A percentile compares a stretch with the other conserved stretches of the same genome.
Conservation (phyloP, 2,888 invertebrate species). For the Melangyna quadrimaculata region DNA sequence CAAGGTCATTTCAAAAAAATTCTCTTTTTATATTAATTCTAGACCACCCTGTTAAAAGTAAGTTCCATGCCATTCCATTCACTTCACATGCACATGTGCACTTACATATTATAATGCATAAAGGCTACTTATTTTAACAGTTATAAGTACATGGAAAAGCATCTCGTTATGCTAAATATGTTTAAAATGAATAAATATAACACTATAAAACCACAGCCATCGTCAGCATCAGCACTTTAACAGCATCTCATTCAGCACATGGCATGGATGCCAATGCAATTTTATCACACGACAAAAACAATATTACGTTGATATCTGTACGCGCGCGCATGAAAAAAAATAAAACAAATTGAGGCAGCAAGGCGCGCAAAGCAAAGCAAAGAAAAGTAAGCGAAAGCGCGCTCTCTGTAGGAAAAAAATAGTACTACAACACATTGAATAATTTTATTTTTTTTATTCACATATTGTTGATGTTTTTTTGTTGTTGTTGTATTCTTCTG, state of each 20-base stretch:
- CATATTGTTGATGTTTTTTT: slow-evolving; percentile 72
- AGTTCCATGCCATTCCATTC: neutral
- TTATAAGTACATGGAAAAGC: slow-evolving; percentile 62
- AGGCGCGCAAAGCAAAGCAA: slow-evolving; percentile 45
- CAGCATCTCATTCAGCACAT: slow-evolving; percentile 9
- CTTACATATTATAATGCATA: slow-evolving; percentile 31
- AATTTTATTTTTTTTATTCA: slow-evolving; percentile 26
- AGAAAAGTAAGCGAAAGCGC: no score
- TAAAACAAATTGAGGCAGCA: slow-evolving; percentile 25
- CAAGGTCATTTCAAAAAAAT: no score
- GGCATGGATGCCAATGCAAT: neutral
- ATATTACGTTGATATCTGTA: neutral
- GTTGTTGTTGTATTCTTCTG: slow-evolving; percentile 18
- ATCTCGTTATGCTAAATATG: slow-evolving; percentile 70
- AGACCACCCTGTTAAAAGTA: neutral
- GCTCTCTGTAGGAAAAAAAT: slow-evolving; percentile 36
- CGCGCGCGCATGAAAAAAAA: slow-evolving; percentile 23
- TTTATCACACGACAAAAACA: neutral
- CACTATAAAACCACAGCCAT: slow-evolving; percentile 6
- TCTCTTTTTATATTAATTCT: neutral
- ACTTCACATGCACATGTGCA: neutral
- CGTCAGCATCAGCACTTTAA: neutral
- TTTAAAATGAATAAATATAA: slow-evolving; percentile 64
- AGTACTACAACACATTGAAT: slow-evolving; percentile 57
- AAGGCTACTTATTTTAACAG: slow-evolving; percentile 59